A percentile compares a stretch with the other conserved stretches of the same genome.
phyloP scores from a whole-genome alignment of 2,113 vertebrate species.

The Parus major region DNA sequence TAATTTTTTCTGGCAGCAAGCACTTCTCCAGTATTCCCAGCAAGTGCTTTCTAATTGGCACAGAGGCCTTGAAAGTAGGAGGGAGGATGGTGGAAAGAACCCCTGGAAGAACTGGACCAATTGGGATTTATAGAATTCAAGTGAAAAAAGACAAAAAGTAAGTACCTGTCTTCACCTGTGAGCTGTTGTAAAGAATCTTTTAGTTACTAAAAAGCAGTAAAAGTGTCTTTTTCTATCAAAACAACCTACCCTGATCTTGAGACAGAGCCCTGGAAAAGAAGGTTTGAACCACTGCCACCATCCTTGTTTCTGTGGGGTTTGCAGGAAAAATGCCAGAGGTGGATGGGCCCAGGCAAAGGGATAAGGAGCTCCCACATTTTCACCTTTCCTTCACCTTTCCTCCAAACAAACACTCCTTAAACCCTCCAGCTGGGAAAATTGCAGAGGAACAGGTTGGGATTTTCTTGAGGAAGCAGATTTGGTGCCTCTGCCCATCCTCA shows the following conservation, averaged over 20 bases:
- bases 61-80: not conserved
- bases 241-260: rapidly evolving
- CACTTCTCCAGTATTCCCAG: not conserved
- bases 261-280: not conserved
- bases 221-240: not conserved
- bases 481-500: rapidly evolving
- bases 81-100: not conserved
- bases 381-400: not conserved
- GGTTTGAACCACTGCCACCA: not conserved
- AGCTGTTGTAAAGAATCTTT: not conserved
- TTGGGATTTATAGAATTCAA: not conserved
- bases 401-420: not conserved
- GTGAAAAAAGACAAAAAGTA: not conserved
- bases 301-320: rapidly evolving
- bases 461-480: rapidly evolving
- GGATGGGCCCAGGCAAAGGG: not conserved
- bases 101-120: not conserved
- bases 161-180: not conserved
- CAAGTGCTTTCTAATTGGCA: rapidly evolving
- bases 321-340: not conserved
- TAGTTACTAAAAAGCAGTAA: conserved; percentile 15
- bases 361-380: not conserved
- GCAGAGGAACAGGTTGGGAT: rapidly evolving
- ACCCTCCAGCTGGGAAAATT: rapidly evolving
- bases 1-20: not conserved